phyloP scores from a whole-genome alignment of 2,797 vertebrate genomes.

The Sebastiscus albofasciatus region DNA sequence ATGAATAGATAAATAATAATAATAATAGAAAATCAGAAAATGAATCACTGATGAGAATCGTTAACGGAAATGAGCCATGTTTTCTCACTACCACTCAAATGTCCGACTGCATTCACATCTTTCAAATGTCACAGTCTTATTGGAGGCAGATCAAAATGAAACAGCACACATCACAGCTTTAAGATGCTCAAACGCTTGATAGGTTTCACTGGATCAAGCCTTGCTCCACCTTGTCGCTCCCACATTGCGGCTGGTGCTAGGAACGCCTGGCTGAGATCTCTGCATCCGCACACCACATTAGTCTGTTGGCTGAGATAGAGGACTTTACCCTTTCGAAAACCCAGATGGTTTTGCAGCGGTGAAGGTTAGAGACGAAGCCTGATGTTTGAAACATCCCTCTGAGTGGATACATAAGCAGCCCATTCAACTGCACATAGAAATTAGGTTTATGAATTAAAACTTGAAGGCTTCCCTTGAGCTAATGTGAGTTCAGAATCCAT shows the following conservation, averaged over 20 bases:
- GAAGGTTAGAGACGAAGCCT: neutral
- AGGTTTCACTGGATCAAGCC: neutral
- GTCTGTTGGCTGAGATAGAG: neutral
- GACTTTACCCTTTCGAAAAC: neutral
- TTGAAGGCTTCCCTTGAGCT: neutral
- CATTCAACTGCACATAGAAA: neutral
- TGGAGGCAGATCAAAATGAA: slow-evolving; percentile 9
- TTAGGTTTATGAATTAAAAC: neutral
- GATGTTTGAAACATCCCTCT: neutral
- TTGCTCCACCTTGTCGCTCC: neutral
- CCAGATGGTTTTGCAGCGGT: neutral
- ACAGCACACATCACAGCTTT: neutral
- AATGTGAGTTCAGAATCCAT: neutral
- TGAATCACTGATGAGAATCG: neutral
- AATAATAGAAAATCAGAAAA: neutral
- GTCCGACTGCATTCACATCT: slow-evolving; percentile 2
- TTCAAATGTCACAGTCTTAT: slow-evolving; percentile 40
- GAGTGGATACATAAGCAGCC: no score
- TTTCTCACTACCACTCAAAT: slow-evolving; percentile 3
- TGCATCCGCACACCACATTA: neutral
- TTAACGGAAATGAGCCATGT: neutral
- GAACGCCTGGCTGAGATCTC: neutral
- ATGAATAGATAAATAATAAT: neutral
- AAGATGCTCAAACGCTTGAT: slow-evolving; percentile 4
- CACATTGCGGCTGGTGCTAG: neutral